These are phyloP conservation scores for Amphimallon solstitiale DNA, from an alignment of 2,888 invertebrate genomes.

Conservation along the genomic window DNA sequence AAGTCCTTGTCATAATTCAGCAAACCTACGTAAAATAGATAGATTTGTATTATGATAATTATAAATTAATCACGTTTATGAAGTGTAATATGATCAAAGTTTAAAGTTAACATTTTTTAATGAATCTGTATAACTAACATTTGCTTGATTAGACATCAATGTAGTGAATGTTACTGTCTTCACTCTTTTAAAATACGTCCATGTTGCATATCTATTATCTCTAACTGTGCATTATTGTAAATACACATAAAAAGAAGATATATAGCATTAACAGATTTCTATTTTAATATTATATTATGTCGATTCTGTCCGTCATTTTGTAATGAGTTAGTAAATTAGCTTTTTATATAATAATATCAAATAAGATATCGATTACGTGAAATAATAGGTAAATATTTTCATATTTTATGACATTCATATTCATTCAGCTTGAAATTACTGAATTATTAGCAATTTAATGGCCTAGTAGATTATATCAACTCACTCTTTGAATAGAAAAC, in stretches of 20 bases:
- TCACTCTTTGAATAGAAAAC: background rate
- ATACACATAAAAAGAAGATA: slow-evolving; percentile 39
- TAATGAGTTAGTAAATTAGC: slow-evolving; percentile 43
- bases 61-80: background rate
- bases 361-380: slow-evolving; percentile 5
- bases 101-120: slow-evolving; percentile 1
- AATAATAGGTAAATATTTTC: background rate
- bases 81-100: slow-evolving; percentile 8
- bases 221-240: slow-evolving; percentile 47
- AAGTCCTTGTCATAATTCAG: too few species aligned
- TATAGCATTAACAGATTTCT: slow-evolving; percentile 25
- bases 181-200: slow-evolving; percentile 52
- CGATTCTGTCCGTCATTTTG: slow-evolving; percentile 40
- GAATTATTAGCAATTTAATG: slow-evolving; percentile 7
- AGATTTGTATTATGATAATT: background rate
- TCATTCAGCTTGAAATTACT: background rate
- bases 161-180: slow-evolving; percentile 38
- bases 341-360: slow-evolving; percentile 38
- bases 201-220: slow-evolving; percentile 54
- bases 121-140: slow-evolving; percentile 21
- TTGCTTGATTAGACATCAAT: slow-evolving; percentile 23
- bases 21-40: too few species aligned
- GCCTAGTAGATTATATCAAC: background rate
- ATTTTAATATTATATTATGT: slow-evolving; percentile 40
- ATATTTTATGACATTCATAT: background rate